Percentiles rank a stretch among this genome's conserved stretches.
Evolutionary conservation across 2,113 vertebrate genomes (phyloP).

Genomic region (Ciconia stormi): DNA sequence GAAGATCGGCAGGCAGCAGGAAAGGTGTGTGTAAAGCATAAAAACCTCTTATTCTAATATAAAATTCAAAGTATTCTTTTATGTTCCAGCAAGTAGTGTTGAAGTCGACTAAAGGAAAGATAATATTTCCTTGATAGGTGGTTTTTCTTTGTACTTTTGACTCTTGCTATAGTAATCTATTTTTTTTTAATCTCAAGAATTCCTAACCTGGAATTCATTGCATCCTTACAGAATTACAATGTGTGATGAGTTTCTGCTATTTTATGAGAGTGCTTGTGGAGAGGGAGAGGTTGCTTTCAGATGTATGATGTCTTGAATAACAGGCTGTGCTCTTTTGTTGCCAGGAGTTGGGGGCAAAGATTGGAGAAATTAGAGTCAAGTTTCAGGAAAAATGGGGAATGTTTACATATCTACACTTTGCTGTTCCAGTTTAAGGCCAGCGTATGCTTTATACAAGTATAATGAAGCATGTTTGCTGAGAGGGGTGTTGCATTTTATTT

Average conservation of each 20-base stretch:
- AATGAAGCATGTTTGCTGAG: background rate
- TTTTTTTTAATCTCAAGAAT: background rate
- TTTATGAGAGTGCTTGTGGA: background rate
- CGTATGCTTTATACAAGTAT: background rate
- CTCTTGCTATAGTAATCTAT: background rate
- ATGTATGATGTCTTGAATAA: background rate
- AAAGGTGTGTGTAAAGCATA: constrained; percentile 77
- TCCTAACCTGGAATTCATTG: background rate
- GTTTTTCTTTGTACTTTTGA: background rate
- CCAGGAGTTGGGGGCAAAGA: background rate
- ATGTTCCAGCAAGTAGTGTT: background rate
- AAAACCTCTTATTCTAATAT: background rate
- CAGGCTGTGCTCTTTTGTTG: background rate
- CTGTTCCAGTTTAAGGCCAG: background rate
- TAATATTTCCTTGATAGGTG: background rate
- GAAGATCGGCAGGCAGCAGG: constrained; percentile 80
- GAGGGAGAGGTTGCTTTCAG: background rate
- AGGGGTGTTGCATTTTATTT: background rate
- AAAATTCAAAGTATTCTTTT: background rate
- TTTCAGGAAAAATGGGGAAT: background rate
- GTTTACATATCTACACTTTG: background rate
- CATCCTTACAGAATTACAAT: background rate
- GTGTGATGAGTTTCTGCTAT: background rate
- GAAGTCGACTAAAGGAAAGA: background rate
- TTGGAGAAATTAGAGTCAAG: background rate